These are phyloP conservation scores for Gonatopus flavifemur DNA, from an alignment of 1,140 invertebrate species.

Conservation along the genomic window DNA sequence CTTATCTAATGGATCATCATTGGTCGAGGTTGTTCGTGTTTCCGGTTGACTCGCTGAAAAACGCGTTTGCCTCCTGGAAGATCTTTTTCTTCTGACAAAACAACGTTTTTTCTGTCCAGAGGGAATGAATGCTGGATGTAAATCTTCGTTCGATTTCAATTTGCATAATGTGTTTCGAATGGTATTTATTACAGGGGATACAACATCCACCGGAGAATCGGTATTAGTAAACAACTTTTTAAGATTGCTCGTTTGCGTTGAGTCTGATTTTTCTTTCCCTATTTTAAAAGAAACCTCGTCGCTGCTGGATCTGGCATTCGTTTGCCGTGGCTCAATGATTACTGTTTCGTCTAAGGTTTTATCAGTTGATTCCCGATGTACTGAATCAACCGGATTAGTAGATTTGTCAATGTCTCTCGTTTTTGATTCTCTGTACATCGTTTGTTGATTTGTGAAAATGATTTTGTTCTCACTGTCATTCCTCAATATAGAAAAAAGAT, in stretches of 20 bases:
- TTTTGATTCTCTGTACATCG: background rate
- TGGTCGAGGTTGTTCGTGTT: too few species aligned
- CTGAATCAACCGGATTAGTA: background rate
- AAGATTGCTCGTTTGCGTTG: conserved; percentile 9
- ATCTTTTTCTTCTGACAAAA: background rate
- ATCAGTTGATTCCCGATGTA: background rate
- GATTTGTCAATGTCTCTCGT: background rate
- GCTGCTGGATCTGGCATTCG: too few species aligned
- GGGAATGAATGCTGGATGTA: conserved; percentile 35
- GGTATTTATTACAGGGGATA: too few species aligned
- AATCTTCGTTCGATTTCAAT: background rate
- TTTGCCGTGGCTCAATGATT: too few species aligned
- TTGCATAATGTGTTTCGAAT: background rate
- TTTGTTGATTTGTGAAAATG: background rate
- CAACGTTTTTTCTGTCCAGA: too few species aligned
- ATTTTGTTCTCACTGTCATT: background rate
- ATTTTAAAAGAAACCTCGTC: too few species aligned
- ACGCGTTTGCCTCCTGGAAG: too few species aligned
- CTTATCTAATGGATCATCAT: too few species aligned
- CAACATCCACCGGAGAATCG: conserved; percentile 35
- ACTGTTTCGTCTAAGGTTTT: background rate
- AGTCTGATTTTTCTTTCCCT: too few species aligned
- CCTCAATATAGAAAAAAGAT: background rate
- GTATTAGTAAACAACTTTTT: conserved; percentile 37
- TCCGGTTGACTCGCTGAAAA: too few species aligned